Percentiles rank a stretch among this genome's conserved stretches.
These are phyloP conservation scores for Poicephalus meyeri DNA, from an alignment of 2,113 vertebrate species.

Conservation along the genomic window DNA sequence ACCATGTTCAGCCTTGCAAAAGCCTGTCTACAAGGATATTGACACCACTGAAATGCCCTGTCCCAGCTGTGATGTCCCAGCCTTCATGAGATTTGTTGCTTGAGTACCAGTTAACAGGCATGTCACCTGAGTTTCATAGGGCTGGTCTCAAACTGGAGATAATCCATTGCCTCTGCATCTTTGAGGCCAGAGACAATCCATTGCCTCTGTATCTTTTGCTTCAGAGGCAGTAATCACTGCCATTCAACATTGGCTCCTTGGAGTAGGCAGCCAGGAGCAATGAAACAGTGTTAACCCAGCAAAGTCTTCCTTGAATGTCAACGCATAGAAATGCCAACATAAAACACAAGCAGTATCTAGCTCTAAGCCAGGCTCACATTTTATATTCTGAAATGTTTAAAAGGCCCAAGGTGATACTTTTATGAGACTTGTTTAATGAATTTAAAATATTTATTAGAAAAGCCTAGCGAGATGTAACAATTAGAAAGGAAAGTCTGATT, in stretches of 20 bases:
- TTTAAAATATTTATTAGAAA: slow-evolving; percentile 41
- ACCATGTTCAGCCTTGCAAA: not conserved
- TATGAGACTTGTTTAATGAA: not conserved
- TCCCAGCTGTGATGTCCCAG: fast-evolving
- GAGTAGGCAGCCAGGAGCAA: not conserved
- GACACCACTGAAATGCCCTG: fast-evolving
- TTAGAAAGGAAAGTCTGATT: not conserved
- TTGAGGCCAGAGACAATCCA: not conserved
- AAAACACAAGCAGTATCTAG: not conserved
- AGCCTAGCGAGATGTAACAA: not conserved
- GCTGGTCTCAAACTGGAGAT: not conserved
- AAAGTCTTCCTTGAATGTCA: not conserved
- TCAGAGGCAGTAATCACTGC: not conserved
- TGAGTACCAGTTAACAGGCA: not conserved
- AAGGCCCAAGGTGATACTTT: not conserved
- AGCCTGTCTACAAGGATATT: not conserved
- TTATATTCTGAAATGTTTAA: not conserved
- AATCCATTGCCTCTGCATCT: not conserved
- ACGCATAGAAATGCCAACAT: not conserved
- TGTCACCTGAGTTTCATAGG: not conserved
- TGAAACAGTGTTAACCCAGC: not conserved
- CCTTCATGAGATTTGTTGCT: not conserved
- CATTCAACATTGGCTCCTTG: not conserved
- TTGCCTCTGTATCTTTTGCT: not conserved
- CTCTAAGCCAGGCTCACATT: not conserved